Base-by-base conservation (phyloP, 1,140 invertebrate genomes). In the Holcopasites calliopsidis region DNA sequence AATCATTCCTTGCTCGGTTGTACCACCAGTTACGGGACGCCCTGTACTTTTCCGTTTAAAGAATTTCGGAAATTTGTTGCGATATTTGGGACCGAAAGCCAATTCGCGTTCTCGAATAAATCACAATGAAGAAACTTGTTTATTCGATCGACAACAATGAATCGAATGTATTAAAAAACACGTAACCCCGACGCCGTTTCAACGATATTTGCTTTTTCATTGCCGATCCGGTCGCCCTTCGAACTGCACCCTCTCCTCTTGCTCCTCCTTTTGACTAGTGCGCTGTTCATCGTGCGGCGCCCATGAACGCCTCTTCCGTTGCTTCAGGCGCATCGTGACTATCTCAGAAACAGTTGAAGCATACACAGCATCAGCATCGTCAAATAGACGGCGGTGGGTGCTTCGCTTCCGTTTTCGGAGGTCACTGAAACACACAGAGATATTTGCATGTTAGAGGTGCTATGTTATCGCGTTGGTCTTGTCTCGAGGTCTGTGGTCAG, bases 391-490 rank as follows among this genome's bases (percentile, higher is more conserved):
- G 62, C 66, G 23, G 62, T 79, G 31, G 64, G 74, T 35, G 64
- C 60, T 49, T 71, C 62, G 58, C 85, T 78, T 57, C 85, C 79
- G 73, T 83, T 88, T 60, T 87, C 88, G 40, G 84, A 88, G 62
- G 85, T 88, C 70, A 89, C 88, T 89, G 88, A 42, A 89, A 89
- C 88, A 88, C 7, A 86, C 79, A 86, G 28, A 77, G 23, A 42
- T 11, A 26, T 33, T 11, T 21, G 31, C 31, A 58, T n/a, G 31
- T 64, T 73, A n/a, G n/a, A 54, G 31, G 58, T 57, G 57, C 52
- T 35, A 74, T 44, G 44, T 80, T 76, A 76, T 40, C 57, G 69
- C 58, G 71, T 61, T 50, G n/a, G 21, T 42, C 26, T 16, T 16
- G 61, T 42, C 11, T 18, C 38, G 7, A 16, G 49, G 18, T 28